A percentile compares a stretch with the other conserved stretches of the same genome.
Conservation (phyloP, 2,113 vertebrate genomes). For the Psammodynastes pulverulentus region DNA sequence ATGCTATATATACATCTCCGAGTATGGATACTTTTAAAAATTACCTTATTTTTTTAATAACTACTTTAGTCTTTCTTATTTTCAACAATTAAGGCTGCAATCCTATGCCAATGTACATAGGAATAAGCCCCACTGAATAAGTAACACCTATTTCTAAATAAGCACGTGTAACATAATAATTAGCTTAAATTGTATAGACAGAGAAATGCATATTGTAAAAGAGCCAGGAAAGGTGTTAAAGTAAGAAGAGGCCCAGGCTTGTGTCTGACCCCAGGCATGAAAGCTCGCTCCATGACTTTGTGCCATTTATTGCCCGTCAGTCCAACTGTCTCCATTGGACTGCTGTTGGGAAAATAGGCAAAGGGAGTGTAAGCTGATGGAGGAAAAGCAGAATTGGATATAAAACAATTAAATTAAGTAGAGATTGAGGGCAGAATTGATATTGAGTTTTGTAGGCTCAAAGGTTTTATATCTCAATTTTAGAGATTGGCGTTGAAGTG, state of each 20-base stretch:
- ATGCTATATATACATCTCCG: not conserved
- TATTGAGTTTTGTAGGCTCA: not conserved
- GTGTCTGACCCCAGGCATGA: not conserved
- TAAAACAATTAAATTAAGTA: not conserved
- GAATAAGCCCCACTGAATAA: not conserved
- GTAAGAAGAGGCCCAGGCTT: not conserved
- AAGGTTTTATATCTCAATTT: not conserved
- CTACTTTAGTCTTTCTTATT: not conserved
- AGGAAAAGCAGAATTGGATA: not conserved
- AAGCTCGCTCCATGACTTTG: not conserved
- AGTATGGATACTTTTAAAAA: not conserved
- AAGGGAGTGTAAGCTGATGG: not conserved
- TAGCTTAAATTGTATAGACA: not conserved
- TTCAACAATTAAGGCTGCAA: not conserved
- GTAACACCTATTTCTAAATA: not conserved
- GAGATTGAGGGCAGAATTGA: not conserved
- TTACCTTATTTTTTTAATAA: not conserved
- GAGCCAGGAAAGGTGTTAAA: not conserved
- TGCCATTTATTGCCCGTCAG: not conserved
- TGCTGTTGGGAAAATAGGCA: not conserved
- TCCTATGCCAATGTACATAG: not conserved
- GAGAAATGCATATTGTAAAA: not conserved
- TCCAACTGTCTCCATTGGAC: not conserved
- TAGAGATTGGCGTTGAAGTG: not conserved
- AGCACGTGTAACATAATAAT: not conserved